These are phyloP conservation scores for Erythrocercus mccallii DNA, from an alignment of 2,113 vertebrate genomes.

Conservation along the genomic window DNA sequence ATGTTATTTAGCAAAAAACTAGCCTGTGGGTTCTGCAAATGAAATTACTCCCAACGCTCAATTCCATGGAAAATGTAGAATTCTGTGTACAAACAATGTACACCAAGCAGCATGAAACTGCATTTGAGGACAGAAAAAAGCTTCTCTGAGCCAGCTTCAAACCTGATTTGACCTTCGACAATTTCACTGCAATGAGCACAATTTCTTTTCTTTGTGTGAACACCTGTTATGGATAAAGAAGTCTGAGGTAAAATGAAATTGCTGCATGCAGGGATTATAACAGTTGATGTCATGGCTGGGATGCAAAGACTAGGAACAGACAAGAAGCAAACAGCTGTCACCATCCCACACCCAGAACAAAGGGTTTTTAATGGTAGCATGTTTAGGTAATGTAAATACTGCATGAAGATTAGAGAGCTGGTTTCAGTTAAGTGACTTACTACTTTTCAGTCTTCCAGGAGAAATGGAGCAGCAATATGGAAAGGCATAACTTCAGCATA, in stretches of 20 bases:
- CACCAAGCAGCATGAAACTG: not conserved
- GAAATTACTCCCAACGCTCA: not conserved
- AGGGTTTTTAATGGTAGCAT: not conserved
- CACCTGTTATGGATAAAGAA: not conserved
- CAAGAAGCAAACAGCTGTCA: not conserved
- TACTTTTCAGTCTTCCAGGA: not conserved
- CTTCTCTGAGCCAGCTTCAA: not conserved
- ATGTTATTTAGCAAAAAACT: not conserved
- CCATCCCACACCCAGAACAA: not conserved
- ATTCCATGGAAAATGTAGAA: not conserved
- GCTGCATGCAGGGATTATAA: not conserved
- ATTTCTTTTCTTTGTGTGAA: not conserved
- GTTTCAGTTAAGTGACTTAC: not conserved
- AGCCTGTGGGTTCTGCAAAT: slow-evolving; percentile 22
- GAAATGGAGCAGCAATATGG: not conserved
- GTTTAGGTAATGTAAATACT: not conserved
- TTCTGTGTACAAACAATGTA: not conserved
- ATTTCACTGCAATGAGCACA: not conserved
- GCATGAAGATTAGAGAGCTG: not conserved
- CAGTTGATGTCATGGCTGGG: not conserved
- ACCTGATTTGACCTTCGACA: not conserved
- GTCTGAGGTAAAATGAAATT: not conserved
- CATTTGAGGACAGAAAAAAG: not conserved
- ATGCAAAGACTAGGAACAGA: not conserved
- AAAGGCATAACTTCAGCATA: not conserved